Evolutionary conservation across 2,888 invertebrate species (phyloP).

Genomic region (Geophilus truncorum): DNA sequence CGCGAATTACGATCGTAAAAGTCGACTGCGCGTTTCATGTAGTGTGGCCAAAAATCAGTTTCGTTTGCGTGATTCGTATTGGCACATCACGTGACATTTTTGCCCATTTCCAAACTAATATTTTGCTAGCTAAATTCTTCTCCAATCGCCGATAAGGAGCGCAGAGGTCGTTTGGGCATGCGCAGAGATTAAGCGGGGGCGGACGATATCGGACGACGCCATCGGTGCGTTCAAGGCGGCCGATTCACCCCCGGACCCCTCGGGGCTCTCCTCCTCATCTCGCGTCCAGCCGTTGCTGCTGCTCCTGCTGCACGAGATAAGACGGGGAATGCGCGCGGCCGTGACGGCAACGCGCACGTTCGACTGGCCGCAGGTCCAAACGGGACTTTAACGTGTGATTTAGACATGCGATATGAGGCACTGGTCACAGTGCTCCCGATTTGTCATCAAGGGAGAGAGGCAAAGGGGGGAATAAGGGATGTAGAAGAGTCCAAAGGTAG

Average conservation of each 20-base stretch:
- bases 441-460: not conserved
- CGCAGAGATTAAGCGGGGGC: constrained; percentile 18
- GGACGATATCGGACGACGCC: not conserved
- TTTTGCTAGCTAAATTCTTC: constrained; percentile 19
- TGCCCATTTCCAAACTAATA: not conserved
- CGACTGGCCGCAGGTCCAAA: constrained; percentile 15
- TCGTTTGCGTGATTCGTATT: not conserved
- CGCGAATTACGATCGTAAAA: not conserved
- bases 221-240: constrained; percentile 22
- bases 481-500: not conserved
- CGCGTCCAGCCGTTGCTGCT: constrained; percentile 17
- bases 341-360: constrained; percentile 8
- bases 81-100: not conserved
- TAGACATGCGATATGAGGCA: not conserved
- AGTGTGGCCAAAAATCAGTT: not conserved
- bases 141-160: constrained; percentile 21
- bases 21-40: not conserved
- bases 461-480: not conserved
- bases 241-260: constrained; percentile 22
- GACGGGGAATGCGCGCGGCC: constrained; percentile 1
- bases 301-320: constrained; percentile 10
- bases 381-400: constrained; percentile 22
- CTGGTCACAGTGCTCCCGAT: not conserved
- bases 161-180: constrained; percentile 7
- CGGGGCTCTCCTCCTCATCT: constrained; percentile 18